phyloP scores from a whole-genome alignment of 1,140 invertebrate genomes.

The Drosophila pectinifera region DNA sequence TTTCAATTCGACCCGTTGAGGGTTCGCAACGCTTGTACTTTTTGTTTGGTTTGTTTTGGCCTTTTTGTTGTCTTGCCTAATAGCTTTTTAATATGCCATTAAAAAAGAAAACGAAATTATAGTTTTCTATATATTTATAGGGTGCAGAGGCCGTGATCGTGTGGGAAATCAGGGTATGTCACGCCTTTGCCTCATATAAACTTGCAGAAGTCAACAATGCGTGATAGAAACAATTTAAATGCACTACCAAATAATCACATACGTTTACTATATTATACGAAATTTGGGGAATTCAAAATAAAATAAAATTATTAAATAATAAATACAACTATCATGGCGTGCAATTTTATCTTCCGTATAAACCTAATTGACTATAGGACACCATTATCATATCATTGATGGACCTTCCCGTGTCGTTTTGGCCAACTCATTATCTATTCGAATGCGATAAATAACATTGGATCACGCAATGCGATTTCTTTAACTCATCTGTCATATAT shows the following conservation, averaged over 20 bases:
- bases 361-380: constrained; percentile 1
- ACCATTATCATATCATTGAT: constrained; percentile 2
- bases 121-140: constrained; percentile 21
- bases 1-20: constrained; percentile 34
- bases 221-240: background rate
- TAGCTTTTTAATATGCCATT: constrained; percentile 44
- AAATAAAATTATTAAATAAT: background rate
- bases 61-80: constrained; percentile 32
- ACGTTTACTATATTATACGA: background rate
- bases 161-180: constrained; percentile 44
- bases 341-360: constrained; percentile 8
- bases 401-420: constrained; percentile 6
- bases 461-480: constrained; percentile 50
- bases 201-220: constrained; percentile 6
- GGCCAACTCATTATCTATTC: constrained; percentile 36
- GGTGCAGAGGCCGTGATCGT: constrained; percentile 16
- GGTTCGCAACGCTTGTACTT: constrained; percentile 25
- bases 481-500: constrained; percentile 46
- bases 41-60: constrained; percentile 13
- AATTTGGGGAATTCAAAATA: background rate
- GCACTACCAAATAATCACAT: background rate
- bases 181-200: constrained; percentile 27
- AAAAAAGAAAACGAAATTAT: constrained; percentile 27
- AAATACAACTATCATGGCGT: background rate
- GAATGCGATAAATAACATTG: constrained; percentile 30